Evolutionary conservation across 1,140 invertebrate species (phyloP), one percentile per base, ranked within the genome.

Genomic region (Sminthurides bifidus): DNA sequence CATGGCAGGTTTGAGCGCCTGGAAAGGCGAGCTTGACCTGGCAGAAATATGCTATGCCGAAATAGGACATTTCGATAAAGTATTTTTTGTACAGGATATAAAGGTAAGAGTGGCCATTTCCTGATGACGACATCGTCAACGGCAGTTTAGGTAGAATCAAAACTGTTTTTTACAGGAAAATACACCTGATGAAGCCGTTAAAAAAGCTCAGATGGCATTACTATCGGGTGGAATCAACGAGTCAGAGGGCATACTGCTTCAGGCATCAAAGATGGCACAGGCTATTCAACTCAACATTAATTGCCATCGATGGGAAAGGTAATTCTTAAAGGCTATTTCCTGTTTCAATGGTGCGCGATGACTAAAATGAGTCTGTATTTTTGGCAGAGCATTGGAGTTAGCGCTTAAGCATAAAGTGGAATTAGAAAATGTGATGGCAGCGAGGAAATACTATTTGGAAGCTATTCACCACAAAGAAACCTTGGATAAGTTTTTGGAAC

Each of bases 1-100:
- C 65, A 74, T 95, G 58, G 92, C 91, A 2, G 86, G 85, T 1
- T 76, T 93, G 70, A 82, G 91, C 14, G 83, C 83, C 45, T 81
- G 85, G 61, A 79, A 79, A 41, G 84, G 81, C 67, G 78, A 90
- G 63, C 71, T 94, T 23, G 77, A 81, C 37, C 82, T 87, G 27
- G 90, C 91, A 1, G 91, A 95, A 76, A 83, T 93, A 68, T 86
- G 89, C 10, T 97, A 92, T 73, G 85, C 89, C n/a, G 82, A 88
- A 23, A 87, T 96, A 52, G 80, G 82, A 59, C 83, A 90, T 76
- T 83, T 81, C 43, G 90, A 95, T 66, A 93, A 94, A 80, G 91
- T 95, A 0, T 78, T 83, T 64, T 92, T 88, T 68, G 83, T 95
- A 51, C 81, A 85, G 67, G 79, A 88, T 64, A 81, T 94, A 23